A percentile compares a stretch with the other conserved stretches of the same genome.
phyloP scores from a whole-genome alignment of 1,140 invertebrate species.

The Aphidius ervi region DNA sequence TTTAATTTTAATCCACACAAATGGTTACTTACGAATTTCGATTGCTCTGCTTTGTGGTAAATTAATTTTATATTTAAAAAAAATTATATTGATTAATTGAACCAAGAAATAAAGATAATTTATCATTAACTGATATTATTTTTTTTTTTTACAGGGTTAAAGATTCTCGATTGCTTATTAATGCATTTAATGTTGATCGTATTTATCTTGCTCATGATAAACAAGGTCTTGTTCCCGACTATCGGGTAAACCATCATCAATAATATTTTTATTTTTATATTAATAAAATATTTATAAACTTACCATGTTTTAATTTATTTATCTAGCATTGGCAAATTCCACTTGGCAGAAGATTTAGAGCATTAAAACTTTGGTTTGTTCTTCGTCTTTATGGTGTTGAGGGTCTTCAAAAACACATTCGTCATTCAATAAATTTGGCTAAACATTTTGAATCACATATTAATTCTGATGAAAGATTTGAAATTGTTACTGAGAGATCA shows the following conservation, averaged over 20 bases:
- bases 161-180: conserved; percentile 71
- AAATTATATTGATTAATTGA: neutral
- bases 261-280: conserved; percentile 2
- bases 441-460: conserved; percentile 72
- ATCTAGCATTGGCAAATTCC: conserved; percentile 90
- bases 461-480: conserved; percentile 68
- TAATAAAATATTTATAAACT: neutral
- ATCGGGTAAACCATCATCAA: conserved; percentile 56
- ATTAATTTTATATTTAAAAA: conserved; percentile 14
- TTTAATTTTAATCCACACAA: conserved; percentile 92
- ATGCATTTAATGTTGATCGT: conserved; percentile 89
- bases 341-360: conserved; percentile 82
- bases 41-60: conserved; percentile 82
- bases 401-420: conserved; percentile 74
- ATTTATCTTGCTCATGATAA: conserved; percentile 77
- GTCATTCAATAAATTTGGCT: conserved; percentile 72
- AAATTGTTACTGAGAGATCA: conserved; percentile 66
- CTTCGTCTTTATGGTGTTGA: conserved; percentile 77
- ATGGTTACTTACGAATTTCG: conserved; percentile 88
- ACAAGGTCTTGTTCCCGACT: conserved; percentile 74
- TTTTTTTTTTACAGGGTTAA: conserved; percentile 61
- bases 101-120: neutral
- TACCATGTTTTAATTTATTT: conserved; percentile 17
- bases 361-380: conserved; percentile 94
- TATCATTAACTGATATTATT: neutral